Conservation (phyloP, 64 coral and sea anemone genomes). For the Montipora efflorescens region DNA sequence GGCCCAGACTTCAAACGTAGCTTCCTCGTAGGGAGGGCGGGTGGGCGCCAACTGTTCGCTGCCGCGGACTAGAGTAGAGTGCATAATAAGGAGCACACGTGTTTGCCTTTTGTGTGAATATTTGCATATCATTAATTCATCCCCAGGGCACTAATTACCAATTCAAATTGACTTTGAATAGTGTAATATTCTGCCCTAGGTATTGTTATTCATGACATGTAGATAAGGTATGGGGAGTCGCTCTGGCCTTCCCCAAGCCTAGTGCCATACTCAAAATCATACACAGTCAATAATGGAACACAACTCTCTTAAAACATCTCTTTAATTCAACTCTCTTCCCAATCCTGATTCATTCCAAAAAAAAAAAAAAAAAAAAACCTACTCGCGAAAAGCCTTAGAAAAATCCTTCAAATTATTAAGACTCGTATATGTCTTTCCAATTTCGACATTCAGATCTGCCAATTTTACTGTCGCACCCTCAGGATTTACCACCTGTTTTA, state of each 20-base stretch:
- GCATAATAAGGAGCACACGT: too few relatives aligned
- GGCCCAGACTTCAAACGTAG: too few relatives aligned
- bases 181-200: conserved; percentile 29
- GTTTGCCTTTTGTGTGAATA: too few relatives aligned
- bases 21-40: too few relatives aligned
- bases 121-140: too few relatives aligned
- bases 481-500: background rate
- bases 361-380: background rate
- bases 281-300: background rate
- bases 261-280: background rate
- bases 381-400: conserved; percentile 3
- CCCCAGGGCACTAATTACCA: too few relatives aligned
- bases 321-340: background rate
- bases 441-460: background rate
- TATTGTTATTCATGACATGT: conserved; percentile 45
- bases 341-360: background rate
- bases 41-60: too few relatives aligned
- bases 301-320: background rate
- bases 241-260: conserved; percentile 1
- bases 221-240: conserved; percentile 33
- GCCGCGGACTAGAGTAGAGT: too few relatives aligned
- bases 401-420: conserved; percentile 31
- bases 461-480: background rate
- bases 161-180: too few relatives aligned
- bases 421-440: background rate